phyloP scores from a whole-genome alignment of 2,888 invertebrate genomes.

The Chrysolina americana region DNA sequence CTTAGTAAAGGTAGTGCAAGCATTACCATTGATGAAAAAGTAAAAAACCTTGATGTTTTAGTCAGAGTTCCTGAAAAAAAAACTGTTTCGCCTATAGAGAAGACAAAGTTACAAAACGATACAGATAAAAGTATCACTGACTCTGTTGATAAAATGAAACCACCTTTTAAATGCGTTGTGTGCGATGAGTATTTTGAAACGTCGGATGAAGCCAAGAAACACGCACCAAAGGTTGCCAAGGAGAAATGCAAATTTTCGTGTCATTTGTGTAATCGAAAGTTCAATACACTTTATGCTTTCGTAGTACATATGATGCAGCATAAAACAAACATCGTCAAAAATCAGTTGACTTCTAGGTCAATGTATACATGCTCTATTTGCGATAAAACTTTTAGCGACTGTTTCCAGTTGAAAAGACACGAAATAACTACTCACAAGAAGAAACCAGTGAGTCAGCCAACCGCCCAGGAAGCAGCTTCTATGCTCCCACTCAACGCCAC shows the following conservation, averaged over 20 bases:
- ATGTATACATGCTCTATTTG: conserved; percentile 50
- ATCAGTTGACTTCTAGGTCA: conserved; percentile 32
- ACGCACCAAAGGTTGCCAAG: conserved; percentile 31
- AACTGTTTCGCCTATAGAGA: conserved; percentile 11
- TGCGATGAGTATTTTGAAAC: conserved; percentile 51
- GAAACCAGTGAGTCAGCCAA: conserved; percentile 20
- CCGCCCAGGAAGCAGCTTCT: background rate
- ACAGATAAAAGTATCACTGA: background rate
- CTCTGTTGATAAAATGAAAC: conserved; percentile 26
- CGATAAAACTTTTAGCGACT: conserved; percentile 51
- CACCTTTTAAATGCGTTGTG: conserved; percentile 53
- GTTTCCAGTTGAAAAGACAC: conserved; percentile 54
- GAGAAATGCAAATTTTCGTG: conserved; percentile 53
- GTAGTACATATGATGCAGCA: conserved; percentile 56
- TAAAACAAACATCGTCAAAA: conserved; percentile 41
- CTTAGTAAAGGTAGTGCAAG: background rate
- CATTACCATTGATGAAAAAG: conserved; percentile 31
- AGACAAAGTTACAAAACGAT: background rate
- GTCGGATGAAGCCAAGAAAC: conserved; percentile 48
- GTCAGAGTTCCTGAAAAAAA: conserved; percentile 10
- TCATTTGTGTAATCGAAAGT: conserved; percentile 49
- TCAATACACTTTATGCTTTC: conserved; percentile 54
- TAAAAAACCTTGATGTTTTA: conserved; percentile 30
- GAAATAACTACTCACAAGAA: conserved; percentile 44
- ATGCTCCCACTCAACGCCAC: background rate